Percentiles rank a stretch among this genome's conserved stretches.
Evolutionary conservation across 2,113 vertebrate genomes (phyloP).

Genomic region (Xenopus laevis): DNA sequence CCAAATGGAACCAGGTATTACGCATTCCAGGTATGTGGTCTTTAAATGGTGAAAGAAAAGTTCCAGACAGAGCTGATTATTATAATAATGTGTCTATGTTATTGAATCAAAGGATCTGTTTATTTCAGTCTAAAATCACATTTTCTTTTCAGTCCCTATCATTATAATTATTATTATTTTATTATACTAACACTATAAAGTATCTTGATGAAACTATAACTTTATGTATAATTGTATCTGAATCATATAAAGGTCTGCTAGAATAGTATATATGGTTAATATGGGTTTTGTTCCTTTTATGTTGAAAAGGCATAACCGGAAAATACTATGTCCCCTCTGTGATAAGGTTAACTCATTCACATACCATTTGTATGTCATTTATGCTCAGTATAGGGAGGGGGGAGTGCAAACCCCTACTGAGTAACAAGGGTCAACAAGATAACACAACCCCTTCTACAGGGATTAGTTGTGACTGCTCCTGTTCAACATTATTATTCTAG

Average conservation of each 20-base stretch:
- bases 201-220: too few relatives aligned
- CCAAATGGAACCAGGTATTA: slow-evolving; percentile 96
- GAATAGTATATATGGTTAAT: too few relatives aligned
- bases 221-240: too few relatives aligned
- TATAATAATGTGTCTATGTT: background rate
- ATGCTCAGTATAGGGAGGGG: slow-evolving; percentile 14
- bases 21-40: slow-evolving; percentile 90
- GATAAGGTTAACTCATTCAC: slow-evolving; percentile 20
- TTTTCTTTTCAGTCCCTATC: background rate
- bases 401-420: background rate
- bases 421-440: slow-evolving; percentile 26
- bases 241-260: too few relatives aligned
- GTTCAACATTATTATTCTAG: slow-evolving; percentile 11
- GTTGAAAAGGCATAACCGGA: background rate
- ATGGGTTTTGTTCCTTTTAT: background rate
- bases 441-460: slow-evolving; percentile 1
- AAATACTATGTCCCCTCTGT: background rate
- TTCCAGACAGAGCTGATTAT: background rate
- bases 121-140: too few relatives aligned
- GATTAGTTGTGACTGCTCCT: background rate
- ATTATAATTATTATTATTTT: too few relatives aligned
- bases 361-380: background rate
- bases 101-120: too few relatives aligned
- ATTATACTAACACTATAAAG: too few relatives aligned
- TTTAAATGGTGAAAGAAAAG: slow-evolving; percentile 47